These are phyloP conservation scores for Anolis carolinensis DNA, from an alignment of 2,113 vertebrate genomes.

Conservation along the genomic window DNA sequence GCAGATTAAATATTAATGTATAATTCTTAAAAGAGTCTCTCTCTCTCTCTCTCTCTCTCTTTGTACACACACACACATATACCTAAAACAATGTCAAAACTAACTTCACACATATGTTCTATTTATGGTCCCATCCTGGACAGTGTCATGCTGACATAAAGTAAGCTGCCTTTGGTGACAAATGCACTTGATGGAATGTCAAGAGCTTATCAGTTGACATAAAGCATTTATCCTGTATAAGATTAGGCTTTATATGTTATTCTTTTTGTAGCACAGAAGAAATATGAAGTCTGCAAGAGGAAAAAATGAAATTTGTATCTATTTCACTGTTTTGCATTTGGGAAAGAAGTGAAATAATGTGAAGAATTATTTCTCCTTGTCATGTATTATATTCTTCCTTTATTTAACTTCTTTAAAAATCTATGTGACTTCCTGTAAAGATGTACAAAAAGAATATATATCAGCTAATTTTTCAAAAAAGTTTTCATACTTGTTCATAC, in stretches of 20 bases:
- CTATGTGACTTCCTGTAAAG: not conserved
- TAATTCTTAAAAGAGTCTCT: not conserved
- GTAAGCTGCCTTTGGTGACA: not conserved
- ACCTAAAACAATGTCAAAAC: not conserved
- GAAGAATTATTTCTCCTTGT: not conserved
- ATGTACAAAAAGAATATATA: not conserved
- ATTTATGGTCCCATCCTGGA: not conserved
- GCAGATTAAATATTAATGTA: not conserved
- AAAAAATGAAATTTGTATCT: not conserved
- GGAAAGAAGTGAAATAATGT: not conserved
- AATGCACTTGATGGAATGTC: not conserved
- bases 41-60: too few species aligned
- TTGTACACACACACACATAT: too few species aligned
- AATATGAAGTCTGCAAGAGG: not conserved
- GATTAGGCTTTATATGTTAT: not conserved
- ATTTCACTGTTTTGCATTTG: not conserved
- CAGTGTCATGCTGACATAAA: not conserved
- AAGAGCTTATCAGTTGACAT: conserved; percentile 1
- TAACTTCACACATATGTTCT: not conserved
- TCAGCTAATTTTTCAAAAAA: not conserved
- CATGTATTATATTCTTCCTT: not conserved
- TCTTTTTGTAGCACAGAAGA: not conserved
- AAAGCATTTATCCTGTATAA: not conserved
- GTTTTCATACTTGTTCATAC: not conserved
- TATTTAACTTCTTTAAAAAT: not conserved